Evolutionary conservation across 2,797 vertebrate genomes (phyloP), one percentile per base, ranked within the genome.

Genomic region (Oryzias sinensis): DNA sequence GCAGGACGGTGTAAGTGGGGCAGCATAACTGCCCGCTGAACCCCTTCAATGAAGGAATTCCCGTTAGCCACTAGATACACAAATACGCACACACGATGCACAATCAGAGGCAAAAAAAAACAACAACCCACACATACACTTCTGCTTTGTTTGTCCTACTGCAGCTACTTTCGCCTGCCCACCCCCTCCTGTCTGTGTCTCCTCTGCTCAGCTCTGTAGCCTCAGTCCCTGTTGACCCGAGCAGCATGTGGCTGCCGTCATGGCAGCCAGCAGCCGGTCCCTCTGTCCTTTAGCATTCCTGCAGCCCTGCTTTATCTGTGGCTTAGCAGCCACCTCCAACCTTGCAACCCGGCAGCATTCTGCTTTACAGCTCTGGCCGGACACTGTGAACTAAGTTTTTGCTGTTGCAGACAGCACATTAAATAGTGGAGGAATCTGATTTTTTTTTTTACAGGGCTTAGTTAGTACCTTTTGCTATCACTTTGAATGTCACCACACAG

Each of bases 131-230:
- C 6, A 45, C n/a, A 22, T 22, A 22, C 24, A 50, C 59, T 55
- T 76, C 72, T 74, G 62, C 78, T 87, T 82, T 72, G 68, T 87
- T 87, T 83, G 78, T 87, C 87, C 85, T 46, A 27, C 20, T n/a
- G 29, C 15, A 58, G 66, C 53, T 33, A 53, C 73, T 45, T 50
- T 47, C 55, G 17, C 52, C 60, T 41, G n/a, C 47, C 22, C 49
- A 8, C 57, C 48, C 33, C 49, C 47, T 47, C 44, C 59, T 43
- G 22, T 56, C 56, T 44, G 44, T 53, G 25, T 27, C 44, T 56
- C 54, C 52, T 22, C 33, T 50, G 4, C 49, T 59, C 48, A 6
- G 2, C 62, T 20, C 69, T 45, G 48, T 64, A 74, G 65, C 76
- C 70, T 74, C 62, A 5, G 62, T 85, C 80, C 78, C 80, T 18